These are phyloP conservation scores for Malurus alboscapulatus DNA, from an alignment of 2,113 vertebrate species.

Conservation along the genomic window DNA sequence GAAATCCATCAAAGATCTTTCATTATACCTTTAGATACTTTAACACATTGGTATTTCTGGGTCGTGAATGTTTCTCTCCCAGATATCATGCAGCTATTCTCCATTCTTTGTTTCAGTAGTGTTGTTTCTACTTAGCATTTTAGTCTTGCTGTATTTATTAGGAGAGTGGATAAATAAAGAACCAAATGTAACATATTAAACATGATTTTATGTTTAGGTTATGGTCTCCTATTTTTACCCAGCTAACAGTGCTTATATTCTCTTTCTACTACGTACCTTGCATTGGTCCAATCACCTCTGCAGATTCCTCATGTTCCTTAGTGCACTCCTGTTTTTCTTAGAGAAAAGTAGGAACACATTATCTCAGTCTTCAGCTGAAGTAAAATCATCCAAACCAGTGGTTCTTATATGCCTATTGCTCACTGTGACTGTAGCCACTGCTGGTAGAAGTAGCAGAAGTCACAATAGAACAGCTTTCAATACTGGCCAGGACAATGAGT, in stretches of 20 bases:
- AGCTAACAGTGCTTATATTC: background rate
- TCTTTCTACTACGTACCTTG: background rate
- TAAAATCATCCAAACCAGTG: background rate
- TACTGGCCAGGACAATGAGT: background rate
- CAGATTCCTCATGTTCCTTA: background rate
- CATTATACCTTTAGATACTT: background rate
- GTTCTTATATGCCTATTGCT: background rate
- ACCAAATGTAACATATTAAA: background rate
- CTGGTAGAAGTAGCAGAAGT: background rate
- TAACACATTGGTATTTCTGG: background rate
- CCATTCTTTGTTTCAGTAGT: background rate
- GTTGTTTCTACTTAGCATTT: background rate
- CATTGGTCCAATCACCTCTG: background rate
- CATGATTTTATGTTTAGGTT: background rate
- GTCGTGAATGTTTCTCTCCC: background rate
- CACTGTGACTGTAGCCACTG: background rate
- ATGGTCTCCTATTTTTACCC: background rate
- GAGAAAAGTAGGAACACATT: background rate
- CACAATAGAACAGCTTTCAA: background rate
- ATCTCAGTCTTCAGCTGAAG: background rate
- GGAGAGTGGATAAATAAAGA: background rate
- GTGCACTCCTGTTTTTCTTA: background rate
- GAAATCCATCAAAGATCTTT: background rate
- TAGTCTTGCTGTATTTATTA: background rate
- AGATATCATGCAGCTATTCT: background rate